Evolutionary conservation across 1,140 invertebrate species (phyloP), one percentile per base, ranked within the genome.

Genomic region (Mycetomoellerius zeteki): DNA sequence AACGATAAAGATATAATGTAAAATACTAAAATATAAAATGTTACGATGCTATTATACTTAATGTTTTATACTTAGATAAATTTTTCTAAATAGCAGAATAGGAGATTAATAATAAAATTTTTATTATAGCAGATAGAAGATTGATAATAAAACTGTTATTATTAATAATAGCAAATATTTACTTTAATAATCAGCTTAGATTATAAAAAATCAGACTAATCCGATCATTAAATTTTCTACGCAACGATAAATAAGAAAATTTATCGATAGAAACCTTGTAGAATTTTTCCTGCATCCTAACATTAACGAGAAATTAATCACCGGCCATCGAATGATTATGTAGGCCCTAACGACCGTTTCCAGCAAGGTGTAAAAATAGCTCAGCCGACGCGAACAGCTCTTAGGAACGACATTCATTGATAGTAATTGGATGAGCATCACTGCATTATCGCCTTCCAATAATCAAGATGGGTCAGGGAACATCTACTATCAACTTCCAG

Each of bases 351-450:
- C 80, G 85, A 88, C 33, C 89, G 43, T 78, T 82, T 78, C n/a
- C 64, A 67, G 16, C 27, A 65, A 52, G 14, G 43, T 64, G 76
- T 84, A 85, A 87, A 89, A 89, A 85, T 89, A 52, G 33, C 0
- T 80, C 43, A 47, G 33, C 64, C 14, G 58, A 85, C 24, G 54
- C 47, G 14, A 50, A 12, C 21, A 27, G 10, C 37, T 56, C 43
- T 75, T 69, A 82, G 16, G 5, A 62, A 30, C 30, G 75, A 52
- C 71, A 58, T 73, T 60, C 77, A 81, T 86, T 82, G 88, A 89
- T 86, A 85, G 82, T 89, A 86, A 88, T 89, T 88, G 81, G 76
- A 88, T 62, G 76, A 90, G 52, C 54, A 75, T 21, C 64, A 52
- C 19, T 82, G 60, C 56, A 50, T 62, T 85, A 88, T 90, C 85